These are phyloP conservation scores for Druceiella hillmani DNA, from an alignment of 2,888 invertebrate genomes.

Conservation along the genomic window DNA sequence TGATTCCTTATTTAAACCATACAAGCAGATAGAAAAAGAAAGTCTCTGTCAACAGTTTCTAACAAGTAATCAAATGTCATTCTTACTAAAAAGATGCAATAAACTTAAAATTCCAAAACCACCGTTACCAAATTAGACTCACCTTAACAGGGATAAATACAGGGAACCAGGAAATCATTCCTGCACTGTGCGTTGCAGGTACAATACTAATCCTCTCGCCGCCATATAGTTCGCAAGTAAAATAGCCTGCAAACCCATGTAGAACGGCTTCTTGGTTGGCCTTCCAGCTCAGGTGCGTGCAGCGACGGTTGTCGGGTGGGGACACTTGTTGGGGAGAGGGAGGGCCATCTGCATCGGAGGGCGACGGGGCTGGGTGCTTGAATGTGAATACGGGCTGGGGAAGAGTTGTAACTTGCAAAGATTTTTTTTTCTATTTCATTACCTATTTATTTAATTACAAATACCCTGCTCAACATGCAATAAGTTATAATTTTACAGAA, in stretches of 20 bases:
- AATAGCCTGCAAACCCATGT: slow-evolving; percentile 95
- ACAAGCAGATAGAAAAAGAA: background rate
- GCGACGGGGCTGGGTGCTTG: slow-evolving; percentile 79
- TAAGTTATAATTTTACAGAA: no score
- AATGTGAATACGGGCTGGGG: slow-evolving; percentile 77
- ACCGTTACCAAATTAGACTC: slow-evolving; percentile 26
- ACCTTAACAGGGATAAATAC: slow-evolving; percentile 88
- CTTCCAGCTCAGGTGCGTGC: slow-evolving; percentile 60
- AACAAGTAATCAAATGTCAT: no score
- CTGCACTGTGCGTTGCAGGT: slow-evolving; percentile 80
- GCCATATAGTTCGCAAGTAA: slow-evolving; percentile 82
- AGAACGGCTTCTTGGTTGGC: slow-evolving; percentile 72
- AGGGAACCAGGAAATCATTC: slow-evolving; percentile 99
- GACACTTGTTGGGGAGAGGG: slow-evolving; percentile 56
- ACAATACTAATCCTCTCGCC: slow-evolving; percentile 84
- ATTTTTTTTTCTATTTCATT: background rate
- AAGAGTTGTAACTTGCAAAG: slow-evolving; percentile 4
- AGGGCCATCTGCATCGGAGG: slow-evolving; percentile 57
- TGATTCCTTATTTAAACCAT: background rate
- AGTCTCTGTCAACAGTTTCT: background rate
- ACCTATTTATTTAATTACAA: background rate
- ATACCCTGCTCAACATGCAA: background rate
- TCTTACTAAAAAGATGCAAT: no score
- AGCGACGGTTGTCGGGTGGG: slow-evolving; percentile 73
- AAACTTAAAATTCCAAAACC: no score